Percentiles rank a stretch among this genome's conserved stretches.
phyloP scores from a whole-genome alignment of 2,797 vertebrate species.

The Echeneis naucrates region DNA sequence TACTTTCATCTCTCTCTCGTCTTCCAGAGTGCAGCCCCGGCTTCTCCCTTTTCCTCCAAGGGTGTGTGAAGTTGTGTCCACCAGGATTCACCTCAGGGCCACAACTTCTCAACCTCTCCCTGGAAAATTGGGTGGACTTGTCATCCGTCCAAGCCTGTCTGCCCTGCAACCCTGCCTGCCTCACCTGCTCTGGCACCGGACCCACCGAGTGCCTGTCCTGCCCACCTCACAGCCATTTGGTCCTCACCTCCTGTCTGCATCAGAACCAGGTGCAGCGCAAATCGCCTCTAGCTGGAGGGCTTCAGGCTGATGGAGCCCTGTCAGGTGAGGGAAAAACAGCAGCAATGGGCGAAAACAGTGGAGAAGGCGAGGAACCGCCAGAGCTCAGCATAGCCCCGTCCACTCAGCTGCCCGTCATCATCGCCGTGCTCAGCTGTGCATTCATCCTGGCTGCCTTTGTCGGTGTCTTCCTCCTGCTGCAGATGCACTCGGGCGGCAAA shows the following conservation, averaged over 20 bases:
- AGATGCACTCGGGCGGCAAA: slow-evolving; percentile 86
- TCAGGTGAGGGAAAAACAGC: slow-evolving; percentile 31
- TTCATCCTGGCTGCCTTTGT: slow-evolving; percentile 89
- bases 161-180: slow-evolving; percentile 90
- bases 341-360: slow-evolving; percentile 22
- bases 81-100: slow-evolving; percentile 86
- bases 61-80: slow-evolving; percentile 92
- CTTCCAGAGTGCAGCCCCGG: slow-evolving; percentile 91
- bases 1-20: background rate
- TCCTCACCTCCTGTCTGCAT: slow-evolving; percentile 84
- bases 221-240: slow-evolving; percentile 88
- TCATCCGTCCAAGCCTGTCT: slow-evolving; percentile 90
- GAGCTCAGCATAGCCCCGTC: slow-evolving; percentile 53
- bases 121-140: slow-evolving; percentile 91
- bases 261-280: slow-evolving; percentile 87
- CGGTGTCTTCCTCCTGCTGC: slow-evolving; percentile 91
- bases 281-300: slow-evolving; percentile 82
- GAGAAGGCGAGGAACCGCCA: slow-evolving; percentile 38
- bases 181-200: slow-evolving; percentile 87
- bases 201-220: slow-evolving; percentile 92
- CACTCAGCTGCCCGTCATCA: slow-evolving; percentile 81
- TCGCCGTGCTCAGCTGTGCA: slow-evolving; percentile 92
- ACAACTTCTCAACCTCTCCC: slow-evolving; percentile 87
- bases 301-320: slow-evolving; percentile 49
- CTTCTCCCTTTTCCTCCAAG: slow-evolving; percentile 95